Base-by-base conservation (phyloP, 2,797 vertebrate species). In the Schizopygopsis malacanthus region DNA sequence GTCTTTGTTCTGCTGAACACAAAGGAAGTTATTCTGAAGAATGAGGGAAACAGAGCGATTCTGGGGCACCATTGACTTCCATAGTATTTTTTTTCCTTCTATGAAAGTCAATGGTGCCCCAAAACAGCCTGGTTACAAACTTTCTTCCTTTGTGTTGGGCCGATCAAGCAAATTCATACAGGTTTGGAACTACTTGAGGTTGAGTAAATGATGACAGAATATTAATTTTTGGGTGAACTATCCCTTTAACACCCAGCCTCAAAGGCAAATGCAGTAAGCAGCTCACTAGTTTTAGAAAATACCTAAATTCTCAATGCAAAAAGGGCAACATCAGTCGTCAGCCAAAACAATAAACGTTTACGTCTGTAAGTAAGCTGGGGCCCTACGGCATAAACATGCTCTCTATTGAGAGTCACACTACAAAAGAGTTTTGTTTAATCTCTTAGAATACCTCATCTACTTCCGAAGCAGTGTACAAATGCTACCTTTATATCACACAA, bases 401-500 rank as follows among this genome's bases (percentile, higher is more conserved):
- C 41, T 86, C 56, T 61, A 75, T 54, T 39, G 25, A 28, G 10
- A 81, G 20, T n/a, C 65, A 39, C 84, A 59, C 41, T 13, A 82
- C 54, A 65, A 37, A 76, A 70, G 47, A 79, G 33, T 20, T 52
- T n/a, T 50, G 43, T 47, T 28, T 28, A 77, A 84, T 79, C 76
- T 59, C 76, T 47, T 9, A 25, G 80, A 39, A 81, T 71, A 70
- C 47, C 50, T 71, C 65, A 41, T 52, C 33, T 81, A 70, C 47
- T 67, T 70, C 50, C 56, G 28, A 82, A 5, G 79, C 79, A 70
- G 45, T 16, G n/a, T n/a, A 70, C 43, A 81, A 81, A 37, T 13
- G 61, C 83, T 63, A 87, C 86, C 82, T 88, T 90, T 87, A 54
- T 33, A 81, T 39, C 41, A 50, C 18, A 52, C 28, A 45, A 70